Evolutionary conservation across 2,113 vertebrate species (phyloP).

Genomic region (Ictidomys tridecemlineatus): DNA sequence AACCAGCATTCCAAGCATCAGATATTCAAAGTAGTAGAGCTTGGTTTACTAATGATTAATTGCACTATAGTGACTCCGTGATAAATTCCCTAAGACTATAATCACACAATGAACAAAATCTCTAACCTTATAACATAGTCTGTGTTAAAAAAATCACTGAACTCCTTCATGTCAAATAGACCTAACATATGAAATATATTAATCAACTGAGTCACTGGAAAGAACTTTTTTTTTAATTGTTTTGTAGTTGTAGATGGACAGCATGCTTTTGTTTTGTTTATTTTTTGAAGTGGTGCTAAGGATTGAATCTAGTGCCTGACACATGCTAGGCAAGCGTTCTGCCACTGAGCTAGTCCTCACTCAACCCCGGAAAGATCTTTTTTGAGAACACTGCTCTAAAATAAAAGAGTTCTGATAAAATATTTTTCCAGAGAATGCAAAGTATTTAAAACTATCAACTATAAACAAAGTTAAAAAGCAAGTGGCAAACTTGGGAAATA

Average conservation of each 20-base stretch:
- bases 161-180: conserved; percentile 9
- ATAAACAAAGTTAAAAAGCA: conserved; percentile 55
- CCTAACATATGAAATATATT: conserved; percentile 43
- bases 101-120: neutral
- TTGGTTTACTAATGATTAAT: conserved; percentile 1
- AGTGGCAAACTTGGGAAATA: conserved; percentile 12
- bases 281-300: no score
- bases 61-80: neutral
- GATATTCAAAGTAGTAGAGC: neutral
- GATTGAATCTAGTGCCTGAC: no score
- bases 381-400: conserved; percentile 29
- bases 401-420: conserved; percentile 48
- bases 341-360: no score
- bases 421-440: conserved; percentile 27
- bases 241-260: no score
- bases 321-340: no score
- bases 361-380: neutral
- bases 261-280: no score
- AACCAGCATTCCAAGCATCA: neutral
- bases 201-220: neutral
- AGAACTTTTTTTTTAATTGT: no score
- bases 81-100: conserved; percentile 21
- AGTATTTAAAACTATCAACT: conserved; percentile 23
- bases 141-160: conserved; percentile 21
- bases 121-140: neutral